Evolutionary conservation across 2,888 invertebrate genomes (phyloP).

Genomic region (Hesperia comma): DNA sequence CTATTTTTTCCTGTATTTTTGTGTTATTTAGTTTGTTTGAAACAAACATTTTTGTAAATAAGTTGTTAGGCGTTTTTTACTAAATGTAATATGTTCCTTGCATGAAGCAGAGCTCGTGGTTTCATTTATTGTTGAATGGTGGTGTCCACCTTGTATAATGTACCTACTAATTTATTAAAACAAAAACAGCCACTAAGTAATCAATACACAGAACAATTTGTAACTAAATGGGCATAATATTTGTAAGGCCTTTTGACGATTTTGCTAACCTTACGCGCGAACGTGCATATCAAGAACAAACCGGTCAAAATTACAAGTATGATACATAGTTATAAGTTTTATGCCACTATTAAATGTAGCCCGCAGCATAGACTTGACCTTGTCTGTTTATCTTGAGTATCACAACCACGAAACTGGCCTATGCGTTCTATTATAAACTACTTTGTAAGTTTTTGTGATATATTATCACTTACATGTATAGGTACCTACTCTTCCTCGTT

Average conservation of each 20-base stretch:
- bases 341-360: conserved; percentile 57
- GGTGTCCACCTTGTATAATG: no score
- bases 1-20: no score
- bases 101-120: no score
- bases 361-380: conserved; percentile 57
- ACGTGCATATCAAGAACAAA: conserved; percentile 44
- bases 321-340: conserved; percentile 68
- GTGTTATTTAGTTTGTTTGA: no score
- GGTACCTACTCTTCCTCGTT: neutral
- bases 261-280: conserved; percentile 40
- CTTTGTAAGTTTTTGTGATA: neutral
- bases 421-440: conserved; percentile 44
- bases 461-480: no score
- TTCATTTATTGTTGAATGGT: no score
- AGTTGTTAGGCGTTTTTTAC: no score
- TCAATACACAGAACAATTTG: conserved; percentile 19
- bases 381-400: conserved; percentile 50
- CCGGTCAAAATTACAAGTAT: conserved; percentile 60
- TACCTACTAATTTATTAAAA: no score
- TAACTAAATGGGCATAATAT: conserved; percentile 19
- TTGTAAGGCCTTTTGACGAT: conserved; percentile 18
- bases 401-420: conserved; percentile 54
- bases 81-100: no score
- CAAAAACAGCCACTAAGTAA: conserved; percentile 11
- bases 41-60: no score